Evolutionary conservation across 2,888 invertebrate genomes (phyloP), one percentile per base, ranked within the genome.

Genomic region (Yponomeuta sedellus): DNA sequence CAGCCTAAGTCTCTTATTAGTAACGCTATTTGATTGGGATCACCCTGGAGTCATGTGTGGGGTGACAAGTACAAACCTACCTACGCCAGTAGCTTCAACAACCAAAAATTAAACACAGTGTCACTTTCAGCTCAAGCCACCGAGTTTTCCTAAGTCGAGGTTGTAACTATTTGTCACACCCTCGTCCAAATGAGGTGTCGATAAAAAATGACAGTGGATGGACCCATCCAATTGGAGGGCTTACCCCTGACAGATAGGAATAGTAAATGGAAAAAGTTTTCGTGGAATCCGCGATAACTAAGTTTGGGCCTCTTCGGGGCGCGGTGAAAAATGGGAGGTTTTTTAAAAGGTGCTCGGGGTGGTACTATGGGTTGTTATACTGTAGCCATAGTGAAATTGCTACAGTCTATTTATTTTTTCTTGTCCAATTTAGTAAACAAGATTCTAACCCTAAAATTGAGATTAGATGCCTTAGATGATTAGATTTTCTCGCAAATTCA

Each of bases 241-340:
- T 52, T 52, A 12, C 5, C 44, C 10, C 16, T 16, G 44, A 52
- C 44, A 52, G 16, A 52, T 58, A 58, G 58, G 22, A 58, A 58
- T 58, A 58, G 58, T 58, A 20, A 58, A 58, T 58, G 58, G 58
- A 58, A 58, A 58, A 58, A 58, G 19, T 66, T 64, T 66, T 10
- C 44, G 44, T 12, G 44, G 44, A 52, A 52, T 52, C 44, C 44
- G 44, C 44, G 44, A 52, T 52, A 52, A 52, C 44, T 52, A 52
- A 52, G 44, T 52, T 52, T 52, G 44, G 44, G 44, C 44, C 44
- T 52, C 16, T 52, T 16, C 16, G 44, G n/a, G 16, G 44, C 16
- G 44, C 44, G 5, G 44, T 44, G 44, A 44, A 44, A 44, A 44
- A 44, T 44, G 44, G 44, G 44, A 44, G 10, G 6, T 44, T n/a